A percentile compares a stretch with the other conserved stretches of the same genome.
Conservation (phyloP, 2,797 vertebrate genomes). For the Siniperca obscura region DNA sequence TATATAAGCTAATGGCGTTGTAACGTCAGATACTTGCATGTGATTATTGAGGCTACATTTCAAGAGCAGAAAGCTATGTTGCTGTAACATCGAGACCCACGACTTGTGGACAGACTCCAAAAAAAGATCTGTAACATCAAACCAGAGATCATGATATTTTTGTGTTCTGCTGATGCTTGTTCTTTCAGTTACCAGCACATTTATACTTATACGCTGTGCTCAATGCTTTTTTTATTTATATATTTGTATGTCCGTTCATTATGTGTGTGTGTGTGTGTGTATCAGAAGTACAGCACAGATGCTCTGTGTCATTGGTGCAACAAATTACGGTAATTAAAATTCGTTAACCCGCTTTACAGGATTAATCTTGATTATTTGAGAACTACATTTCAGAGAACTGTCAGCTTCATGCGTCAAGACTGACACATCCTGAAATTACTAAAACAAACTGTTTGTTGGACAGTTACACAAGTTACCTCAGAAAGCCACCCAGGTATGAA, state of each 20-base stretch:
- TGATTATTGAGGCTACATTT: background rate
- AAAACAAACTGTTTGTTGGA: background rate
- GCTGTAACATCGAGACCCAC: background rate
- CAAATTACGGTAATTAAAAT: constrained; percentile 13
- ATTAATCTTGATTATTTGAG: constrained; percentile 15
- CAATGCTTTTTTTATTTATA: background rate
- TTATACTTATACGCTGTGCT: background rate
- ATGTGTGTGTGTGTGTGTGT: background rate
- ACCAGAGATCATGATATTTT: background rate
- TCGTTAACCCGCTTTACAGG: constrained; percentile 1
- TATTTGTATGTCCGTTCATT: background rate
- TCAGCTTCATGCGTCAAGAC: background rate
- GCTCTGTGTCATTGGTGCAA: background rate
- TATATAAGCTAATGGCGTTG: constrained; percentile 18
- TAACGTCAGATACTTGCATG: background rate
- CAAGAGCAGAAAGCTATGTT: background rate
- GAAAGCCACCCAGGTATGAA: background rate
- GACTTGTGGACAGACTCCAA: background rate
- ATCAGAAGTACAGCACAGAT: constrained; percentile 5
- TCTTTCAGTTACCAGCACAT: background rate
- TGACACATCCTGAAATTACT: background rate
- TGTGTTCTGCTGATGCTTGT: background rate
- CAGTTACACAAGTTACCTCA: constrained; percentile 2
- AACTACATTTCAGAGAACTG: background rate
- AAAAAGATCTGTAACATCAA: background rate